Evolutionary conservation across 37 sponge, comb jelly and placozoan species (phyloP), one percentile per base, ranked within the genome.

Genomic region (Theonella swinhoei): DNA sequence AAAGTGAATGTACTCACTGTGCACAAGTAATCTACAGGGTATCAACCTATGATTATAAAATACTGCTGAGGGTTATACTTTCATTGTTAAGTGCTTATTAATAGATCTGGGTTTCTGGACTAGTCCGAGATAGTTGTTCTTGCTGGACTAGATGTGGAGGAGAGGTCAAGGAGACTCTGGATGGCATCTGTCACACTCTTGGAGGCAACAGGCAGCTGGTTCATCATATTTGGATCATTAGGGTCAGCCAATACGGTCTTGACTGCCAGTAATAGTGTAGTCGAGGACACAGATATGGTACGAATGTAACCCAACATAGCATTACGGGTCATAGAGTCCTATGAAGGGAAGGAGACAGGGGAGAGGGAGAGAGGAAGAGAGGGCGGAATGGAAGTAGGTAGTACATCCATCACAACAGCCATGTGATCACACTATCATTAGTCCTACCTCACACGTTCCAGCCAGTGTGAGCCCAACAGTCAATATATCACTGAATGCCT

Each of bases 221-320:
- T 92, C 92, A 91, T 92, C 17, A 92, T 93, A 67, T 98, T 96
- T 34, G 99, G 99, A n/a, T 95, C 97, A 81, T 93, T 94, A 26
- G 99, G 99, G 67, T 98, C 97, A 30, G 95, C 97, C 54, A 88
- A 84, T 54, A 95, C 80, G 26, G 92, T 87, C 82, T 98, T 98
- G 40, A 93, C 97, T 1, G 95, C 89, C 39, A 91, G 80, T 35
- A 98, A 80, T 59, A 98, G 84, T 41, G 94, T 98, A 62, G 87
- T 91, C 36, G 93, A 87, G 36, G 93, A 72, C 26, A 94, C 86
- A 31, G 91, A 91, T 54, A 88, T 91, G 58, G 85, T 91, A 1
- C 91, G 74, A 23, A 94, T 76, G 62, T 88, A 88, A 2, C 95
- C 95, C 33, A 92, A 20, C 79, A 95, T 87, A 26, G 81, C 84